Evolutionary conservation across 2,888 invertebrate genomes (phyloP).

Genomic region (Glaucopsyche alexis): DNA sequence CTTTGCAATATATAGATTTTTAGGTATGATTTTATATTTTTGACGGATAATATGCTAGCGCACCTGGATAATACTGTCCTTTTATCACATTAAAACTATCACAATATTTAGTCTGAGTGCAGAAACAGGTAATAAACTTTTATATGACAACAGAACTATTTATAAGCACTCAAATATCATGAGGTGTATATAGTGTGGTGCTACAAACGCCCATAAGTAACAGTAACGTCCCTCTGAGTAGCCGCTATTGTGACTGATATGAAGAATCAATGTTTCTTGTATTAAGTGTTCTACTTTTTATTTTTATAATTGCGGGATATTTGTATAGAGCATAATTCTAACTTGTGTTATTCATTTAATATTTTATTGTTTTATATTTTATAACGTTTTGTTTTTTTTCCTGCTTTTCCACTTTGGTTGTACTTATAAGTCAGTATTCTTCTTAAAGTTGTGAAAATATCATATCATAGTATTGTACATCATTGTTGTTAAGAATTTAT

Average conservation of each 20-base stretch:
- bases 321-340: slow-evolving; percentile 17
- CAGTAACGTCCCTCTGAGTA: background rate
- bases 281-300: background rate
- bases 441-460: slow-evolving; percentile 46
- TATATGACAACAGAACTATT: background rate
- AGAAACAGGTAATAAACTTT: background rate
- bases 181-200: slow-evolving; percentile 11
- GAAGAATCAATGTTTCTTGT: background rate
- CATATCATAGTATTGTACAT: slow-evolving; percentile 56
- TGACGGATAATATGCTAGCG: background rate
- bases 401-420: slow-evolving; percentile 49
- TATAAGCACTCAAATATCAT: background rate
- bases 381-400: slow-evolving; percentile 41
- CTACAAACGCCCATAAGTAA: background rate
- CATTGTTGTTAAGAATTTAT: slow-evolving; percentile 27
- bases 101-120: background rate
- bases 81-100: slow-evolving; percentile 5
- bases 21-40: background rate
- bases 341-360: slow-evolving; percentile 41
- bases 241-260: background rate
- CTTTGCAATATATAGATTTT: background rate
- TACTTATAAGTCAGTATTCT: slow-evolving; percentile 58
- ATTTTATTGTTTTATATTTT: slow-evolving; percentile 42
- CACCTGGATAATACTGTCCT: background rate
- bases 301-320: background rate